Conservation (phyloP, 2,797 vertebrate species). For the Hyperoplus immaculatus region DNA sequence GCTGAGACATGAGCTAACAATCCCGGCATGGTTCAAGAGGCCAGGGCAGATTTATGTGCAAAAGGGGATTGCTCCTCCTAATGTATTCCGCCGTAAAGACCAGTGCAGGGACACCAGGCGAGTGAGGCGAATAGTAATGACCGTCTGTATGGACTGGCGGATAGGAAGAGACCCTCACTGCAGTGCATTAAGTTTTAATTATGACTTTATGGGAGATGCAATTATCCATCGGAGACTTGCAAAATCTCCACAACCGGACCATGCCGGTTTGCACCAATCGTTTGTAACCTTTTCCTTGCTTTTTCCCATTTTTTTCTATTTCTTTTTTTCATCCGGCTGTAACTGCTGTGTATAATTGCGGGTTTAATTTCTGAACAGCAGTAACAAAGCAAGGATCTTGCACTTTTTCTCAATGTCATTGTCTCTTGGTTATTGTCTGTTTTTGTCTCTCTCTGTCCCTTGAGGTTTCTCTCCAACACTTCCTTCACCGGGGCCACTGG, state of each 20-base stretch:
- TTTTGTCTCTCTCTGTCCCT: slow-evolving; percentile 33
- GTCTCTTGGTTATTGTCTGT: slow-evolving; percentile 19
- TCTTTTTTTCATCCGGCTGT: neutral
- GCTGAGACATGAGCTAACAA: slow-evolving; percentile 59
- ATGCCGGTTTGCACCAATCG: slow-evolving; percentile 20
- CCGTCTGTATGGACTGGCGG: slow-evolving; percentile 64
- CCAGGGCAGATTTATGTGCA: slow-evolving; percentile 73
- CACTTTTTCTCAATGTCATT: neutral
- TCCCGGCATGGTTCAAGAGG: slow-evolving; percentile 57
- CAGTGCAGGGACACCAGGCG: slow-evolving; percentile 45
- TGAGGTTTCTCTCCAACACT: slow-evolving; percentile 92
- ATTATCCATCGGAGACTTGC: slow-evolving; percentile 70
- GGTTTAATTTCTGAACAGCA: slow-evolving; percentile 14
- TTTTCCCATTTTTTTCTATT: slow-evolving; percentile 15
- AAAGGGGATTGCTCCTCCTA: slow-evolving; percentile 66
- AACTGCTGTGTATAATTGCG: slow-evolving; percentile 7
- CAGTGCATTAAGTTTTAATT: slow-evolving; percentile 83
- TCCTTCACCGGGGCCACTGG: slow-evolving; percentile 92
- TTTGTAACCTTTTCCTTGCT: slow-evolving; percentile 26
- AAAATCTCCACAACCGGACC: slow-evolving; percentile 48
- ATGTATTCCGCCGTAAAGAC: slow-evolving; percentile 75
- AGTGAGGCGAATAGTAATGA: slow-evolving; percentile 80
- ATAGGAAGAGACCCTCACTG: slow-evolving; percentile 70
- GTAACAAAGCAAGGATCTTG: neutral
- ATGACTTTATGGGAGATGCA: slow-evolving; percentile 76